phyloP scores from a whole-genome alignment of 2,797 vertebrate species.

The Mionectes olivaceus region DNA sequence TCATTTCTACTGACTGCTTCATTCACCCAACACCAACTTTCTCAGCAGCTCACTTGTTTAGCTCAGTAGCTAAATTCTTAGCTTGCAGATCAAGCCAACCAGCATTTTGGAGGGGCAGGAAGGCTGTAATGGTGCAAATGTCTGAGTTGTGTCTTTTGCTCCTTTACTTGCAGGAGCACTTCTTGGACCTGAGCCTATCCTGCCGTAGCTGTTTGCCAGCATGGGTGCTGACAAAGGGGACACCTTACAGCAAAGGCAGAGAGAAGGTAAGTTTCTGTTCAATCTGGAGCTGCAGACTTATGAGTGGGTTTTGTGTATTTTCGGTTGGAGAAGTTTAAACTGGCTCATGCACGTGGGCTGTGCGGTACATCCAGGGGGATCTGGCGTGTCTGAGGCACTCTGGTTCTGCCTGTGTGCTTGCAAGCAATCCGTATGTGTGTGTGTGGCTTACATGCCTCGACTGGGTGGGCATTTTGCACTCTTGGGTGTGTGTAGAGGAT shows the following conservation, averaged over 20 bases:
- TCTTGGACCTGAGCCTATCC: not conserved
- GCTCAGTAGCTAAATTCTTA: not conserved
- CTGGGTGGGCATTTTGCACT: not conserved
- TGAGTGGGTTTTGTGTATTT: not conserved
- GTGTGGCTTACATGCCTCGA: fast-evolving
- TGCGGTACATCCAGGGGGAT: fast-evolving
- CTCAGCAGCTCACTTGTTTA: not conserved
- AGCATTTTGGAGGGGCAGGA: not conserved
- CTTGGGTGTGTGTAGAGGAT: not conserved
- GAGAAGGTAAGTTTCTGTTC: not conserved
- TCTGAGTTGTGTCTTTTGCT: not conserved
- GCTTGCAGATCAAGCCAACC: not conserved
- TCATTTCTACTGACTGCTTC: not conserved
- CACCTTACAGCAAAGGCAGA: not conserved
- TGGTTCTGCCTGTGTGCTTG: fast-evolving
- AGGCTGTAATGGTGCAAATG: not conserved
- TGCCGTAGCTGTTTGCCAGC: not conserved
- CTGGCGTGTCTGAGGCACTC: not conserved
- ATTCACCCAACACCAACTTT: not conserved
- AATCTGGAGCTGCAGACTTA: fast-evolving
- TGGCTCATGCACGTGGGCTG: fast-evolving
- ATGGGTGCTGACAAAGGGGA: not conserved
- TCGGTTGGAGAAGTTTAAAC: not conserved
- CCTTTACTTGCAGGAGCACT: not conserved
- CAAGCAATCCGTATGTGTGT: fast-evolving